Conservation (phyloP, 1,140 invertebrate species). For the Bombus turneri region DNA sequence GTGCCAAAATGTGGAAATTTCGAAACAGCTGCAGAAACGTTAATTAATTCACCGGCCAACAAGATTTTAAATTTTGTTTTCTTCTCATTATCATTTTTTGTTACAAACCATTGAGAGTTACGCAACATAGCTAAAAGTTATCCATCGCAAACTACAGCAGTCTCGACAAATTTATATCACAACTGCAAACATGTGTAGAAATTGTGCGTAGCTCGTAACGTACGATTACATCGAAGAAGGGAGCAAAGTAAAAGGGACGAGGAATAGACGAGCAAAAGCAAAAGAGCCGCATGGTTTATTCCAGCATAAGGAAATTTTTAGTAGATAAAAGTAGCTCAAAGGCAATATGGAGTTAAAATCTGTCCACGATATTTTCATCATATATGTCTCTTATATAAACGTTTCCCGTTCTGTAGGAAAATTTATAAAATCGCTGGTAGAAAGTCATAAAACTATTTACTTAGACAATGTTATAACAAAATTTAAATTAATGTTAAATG, state of each 20-base stretch:
- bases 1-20: not conserved
- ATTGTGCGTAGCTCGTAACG: no score
- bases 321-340: not conserved
- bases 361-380: not conserved
- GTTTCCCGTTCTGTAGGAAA: no score
- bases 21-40: not conserved
- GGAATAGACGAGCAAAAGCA: not conserved
- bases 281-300: not conserved
- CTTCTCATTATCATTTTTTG: not conserved
- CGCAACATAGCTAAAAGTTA: not conserved
- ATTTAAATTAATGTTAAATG: not conserved
- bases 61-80: not conserved
- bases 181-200: no score
- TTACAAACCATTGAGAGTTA: not conserved
- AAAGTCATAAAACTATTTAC: not conserved
- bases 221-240: no score
- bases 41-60: not conserved
- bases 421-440: no score
- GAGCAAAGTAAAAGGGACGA: not conserved
- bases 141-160: not conserved
- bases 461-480: not conserved
- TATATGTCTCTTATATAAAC: not conserved
- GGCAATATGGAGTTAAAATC: not conserved
- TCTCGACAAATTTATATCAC: not conserved
- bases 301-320: not conserved